A percentile compares a stretch with the other conserved stretches of the same genome.
These are phyloP conservation scores for Eupelmus urozonus DNA, from an alignment of 2,888 invertebrate species.

Conservation along the genomic window DNA sequence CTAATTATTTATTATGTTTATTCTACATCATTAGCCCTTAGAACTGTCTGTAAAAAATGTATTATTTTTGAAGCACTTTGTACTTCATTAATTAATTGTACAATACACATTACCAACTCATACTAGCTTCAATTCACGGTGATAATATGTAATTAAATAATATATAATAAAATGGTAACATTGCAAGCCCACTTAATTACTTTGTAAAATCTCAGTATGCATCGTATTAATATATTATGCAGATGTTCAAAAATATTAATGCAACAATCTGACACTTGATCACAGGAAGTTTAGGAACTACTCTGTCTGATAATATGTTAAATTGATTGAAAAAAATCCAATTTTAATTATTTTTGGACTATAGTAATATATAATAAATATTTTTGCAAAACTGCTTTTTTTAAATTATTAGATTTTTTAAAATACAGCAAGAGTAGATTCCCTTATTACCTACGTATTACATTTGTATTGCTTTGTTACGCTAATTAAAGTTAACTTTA, in stretches of 20 bases:
- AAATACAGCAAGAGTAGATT: conserved; percentile 39
- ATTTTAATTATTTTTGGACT: not conserved
- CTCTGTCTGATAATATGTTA: conserved; percentile 27
- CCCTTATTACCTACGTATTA: conserved; percentile 37
- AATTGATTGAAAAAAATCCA: not conserved
- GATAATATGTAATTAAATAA: conserved; percentile 29
- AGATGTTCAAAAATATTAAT: conserved; percentile 37
- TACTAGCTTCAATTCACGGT: conserved; percentile 24
- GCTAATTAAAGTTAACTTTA: conserved; percentile 29
- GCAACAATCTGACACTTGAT: conserved; percentile 35
- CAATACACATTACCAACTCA: conserved; percentile 25
- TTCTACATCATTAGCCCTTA: conserved; percentile 41
- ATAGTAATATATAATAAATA: conserved; percentile 1
- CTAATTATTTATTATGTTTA: conserved; percentile 19
- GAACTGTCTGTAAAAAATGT: conserved; percentile 49
- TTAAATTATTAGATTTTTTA: conserved; percentile 1
- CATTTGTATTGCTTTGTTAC: conserved; percentile 45
- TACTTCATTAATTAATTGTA: conserved; percentile 42
- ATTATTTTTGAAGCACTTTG: conserved; percentile 46
- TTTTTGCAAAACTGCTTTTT: conserved; percentile 34
- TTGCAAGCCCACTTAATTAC: conserved; percentile 25
- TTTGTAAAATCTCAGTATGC: conserved; percentile 10
- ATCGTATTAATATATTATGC: conserved; percentile 15
- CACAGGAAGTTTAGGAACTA: conserved; percentile 48
- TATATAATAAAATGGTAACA: conserved; percentile 33